phyloP scores from a whole-genome alignment of 2,888 invertebrate genomes.

The Diaperis boleti region DNA sequence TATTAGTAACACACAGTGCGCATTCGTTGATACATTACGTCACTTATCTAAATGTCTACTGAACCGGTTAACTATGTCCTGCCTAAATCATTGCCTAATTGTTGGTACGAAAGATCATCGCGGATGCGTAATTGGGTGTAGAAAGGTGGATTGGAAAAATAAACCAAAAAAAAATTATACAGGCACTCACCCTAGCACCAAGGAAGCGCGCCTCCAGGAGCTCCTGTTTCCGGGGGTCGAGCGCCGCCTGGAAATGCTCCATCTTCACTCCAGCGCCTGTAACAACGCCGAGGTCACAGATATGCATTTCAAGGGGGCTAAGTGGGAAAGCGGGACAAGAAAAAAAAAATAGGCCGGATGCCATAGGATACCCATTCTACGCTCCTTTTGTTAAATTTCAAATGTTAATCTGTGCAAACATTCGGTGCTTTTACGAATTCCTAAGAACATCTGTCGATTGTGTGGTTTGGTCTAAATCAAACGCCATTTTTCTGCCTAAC shows the following conservation, averaged over 20 bases:
- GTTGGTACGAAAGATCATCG: slow-evolving; percentile 14
- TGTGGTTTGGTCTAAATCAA: too few species aligned
- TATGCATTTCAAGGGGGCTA: slow-evolving; percentile 59
- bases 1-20: slow-evolving; percentile 17
- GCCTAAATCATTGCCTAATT: slow-evolving; percentile 3
- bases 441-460: slow-evolving; percentile 7
- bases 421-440: neutral
- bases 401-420: slow-evolving; percentile 6
- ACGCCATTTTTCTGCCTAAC: too few species aligned
- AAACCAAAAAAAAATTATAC: slow-evolving; percentile 20
- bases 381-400: too few species aligned
- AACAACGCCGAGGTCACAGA: slow-evolving; percentile 65
- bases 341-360: slow-evolving; percentile 31
- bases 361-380: slow-evolving; percentile 27
- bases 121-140: slow-evolving; percentile 22
- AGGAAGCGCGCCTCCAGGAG: slow-evolving; percentile 97
- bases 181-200: slow-evolving; percentile 89
- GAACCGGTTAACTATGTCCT: slow-evolving; percentile 8
- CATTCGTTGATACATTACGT: slow-evolving; percentile 15
- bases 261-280: slow-evolving; percentile 92
- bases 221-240: slow-evolving; percentile 99
- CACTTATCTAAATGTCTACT: slow-evolving; percentile 7
- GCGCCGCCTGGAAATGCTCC: slow-evolving; percentile 96
- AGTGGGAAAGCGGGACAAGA: slow-evolving; percentile 26
- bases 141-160: slow-evolving; percentile 24